phyloP scores from a whole-genome alignment of 2,797 vertebrate species.

The Thaleichthys pacificus region DNA sequence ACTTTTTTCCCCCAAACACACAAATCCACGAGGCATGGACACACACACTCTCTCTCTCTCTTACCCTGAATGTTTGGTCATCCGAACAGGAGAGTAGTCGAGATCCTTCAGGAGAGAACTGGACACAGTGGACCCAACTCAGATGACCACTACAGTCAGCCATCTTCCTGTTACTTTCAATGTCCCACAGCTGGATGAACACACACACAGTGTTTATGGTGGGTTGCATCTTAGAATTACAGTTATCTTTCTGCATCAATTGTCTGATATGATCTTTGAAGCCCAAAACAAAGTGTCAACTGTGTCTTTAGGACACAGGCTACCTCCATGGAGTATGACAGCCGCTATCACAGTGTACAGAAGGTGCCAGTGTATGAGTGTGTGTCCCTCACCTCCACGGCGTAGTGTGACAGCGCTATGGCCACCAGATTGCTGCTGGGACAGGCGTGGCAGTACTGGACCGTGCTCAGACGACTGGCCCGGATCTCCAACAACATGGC shows the following conservation, averaged over 20 bases:
- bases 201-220: conserved; percentile 11
- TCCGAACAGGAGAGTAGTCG: conserved; percentile 92
- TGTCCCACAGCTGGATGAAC: conserved; percentile 86
- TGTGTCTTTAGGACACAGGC: no score
- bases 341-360: no score
- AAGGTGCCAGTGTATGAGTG: background rate
- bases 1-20: conserved; percentile 5
- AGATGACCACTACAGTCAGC: conserved; percentile 93
- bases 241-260: no score
- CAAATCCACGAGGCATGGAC: background rate
- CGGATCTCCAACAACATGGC: conserved; percentile 79
- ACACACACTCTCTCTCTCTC: conserved; percentile 45
- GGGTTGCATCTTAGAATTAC: no score
- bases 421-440: conserved; percentile 84
- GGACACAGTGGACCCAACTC: conserved; percentile 92
- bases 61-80: conserved; percentile 92
- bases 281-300: no score
- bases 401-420: conserved; percentile 88
- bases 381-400: conserved; percentile 83
- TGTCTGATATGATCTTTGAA: no score
- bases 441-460: conserved; percentile 90
- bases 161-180: conserved; percentile 83
- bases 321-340: no score
- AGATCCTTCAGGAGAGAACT: conserved; percentile 90
- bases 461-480: conserved; percentile 79